These are phyloP conservation scores for Ascidia mentula DNA, from an alignment of 23 tunicate genomes.

Conservation along the genomic window DNA sequence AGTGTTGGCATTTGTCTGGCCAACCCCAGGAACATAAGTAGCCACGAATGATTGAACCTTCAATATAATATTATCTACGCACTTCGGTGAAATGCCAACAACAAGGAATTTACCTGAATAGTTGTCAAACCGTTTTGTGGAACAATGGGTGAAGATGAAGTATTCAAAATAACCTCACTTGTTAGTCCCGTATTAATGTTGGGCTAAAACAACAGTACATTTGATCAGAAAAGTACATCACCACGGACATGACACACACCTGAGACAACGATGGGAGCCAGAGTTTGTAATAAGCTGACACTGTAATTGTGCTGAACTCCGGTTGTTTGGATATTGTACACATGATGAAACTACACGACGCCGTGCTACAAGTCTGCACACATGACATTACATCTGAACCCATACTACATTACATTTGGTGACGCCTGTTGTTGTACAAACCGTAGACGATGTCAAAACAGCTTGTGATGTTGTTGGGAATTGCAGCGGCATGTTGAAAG, in stretches of 20 bases:
- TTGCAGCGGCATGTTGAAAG: background rate
- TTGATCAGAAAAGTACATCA: background rate
- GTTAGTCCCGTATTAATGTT: background rate
- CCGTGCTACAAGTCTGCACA: background rate
- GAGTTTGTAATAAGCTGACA: background rate
- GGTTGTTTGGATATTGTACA: background rate
- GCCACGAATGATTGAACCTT: background rate
- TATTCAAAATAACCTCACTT: background rate
- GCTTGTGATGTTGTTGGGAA: background rate
- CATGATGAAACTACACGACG: background rate
- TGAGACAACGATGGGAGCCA: background rate
- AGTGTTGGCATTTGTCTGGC: background rate
- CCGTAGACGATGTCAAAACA: background rate
- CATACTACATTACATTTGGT: too few species aligned
- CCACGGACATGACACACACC: background rate
- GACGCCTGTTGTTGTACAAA: background rate
- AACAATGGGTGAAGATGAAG: background rate
- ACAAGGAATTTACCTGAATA: background rate
- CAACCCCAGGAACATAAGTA: background rate
- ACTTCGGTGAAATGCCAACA: too few species aligned
- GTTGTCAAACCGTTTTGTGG: background rate
- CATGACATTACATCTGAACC: too few species aligned
- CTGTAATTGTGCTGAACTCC: background rate
- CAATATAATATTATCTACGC: too few species aligned
- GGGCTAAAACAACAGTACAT: background rate